Evolutionary conservation across 2,797 vertebrate species (phyloP), one percentile per base, ranked within the genome.

Genomic region (Echeneis naucrates): DNA sequence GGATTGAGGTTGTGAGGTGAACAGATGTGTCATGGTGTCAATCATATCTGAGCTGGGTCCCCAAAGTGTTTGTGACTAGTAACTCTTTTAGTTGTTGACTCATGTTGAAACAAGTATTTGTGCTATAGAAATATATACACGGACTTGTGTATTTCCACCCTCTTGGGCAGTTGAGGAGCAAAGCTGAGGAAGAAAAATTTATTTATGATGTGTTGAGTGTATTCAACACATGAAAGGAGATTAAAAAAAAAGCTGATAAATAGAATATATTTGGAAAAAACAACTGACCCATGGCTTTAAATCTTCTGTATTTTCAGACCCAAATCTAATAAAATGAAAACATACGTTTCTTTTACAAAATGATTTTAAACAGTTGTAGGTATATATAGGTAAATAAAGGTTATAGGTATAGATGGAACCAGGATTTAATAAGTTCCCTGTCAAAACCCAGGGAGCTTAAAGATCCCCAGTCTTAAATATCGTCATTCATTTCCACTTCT

Each of bases 1-100:
- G 84, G 82, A 55, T 80, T 86, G 69, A 88, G 75, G 83, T 76
- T 66, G 87, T 93, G 84, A 89, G 85, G 86, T 91, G 82, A n/a
- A 83, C 78, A 66, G 73, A 73, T 81, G 77, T 89, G 80, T 82
- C 3, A 89, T 91, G 82, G 50, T 88, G 82, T 88, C 30, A 68
- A 80, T 62, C 70, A 76, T 63, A 61, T 80, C 56, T 54, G 67
- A 72, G 61, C 69, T 69, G 75, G 70, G 55, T 88, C 64, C 80
- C 73, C 70, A 82, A 88, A 86, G 72, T 88, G 79, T 80, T 87
- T 77, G 73, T 83, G 67, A 72, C 78, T 75, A 78, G 78, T 77
- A 3, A 30, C 30, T 30, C 3, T 30, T 3, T 50, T 47, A 84
- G 73, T 84, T 76, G 27, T 52, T 42, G 37, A 30, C 72, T 59